Conservation (phyloP, 2,113 vertebrate genomes). For the Pteruthius melanotis region DNA sequence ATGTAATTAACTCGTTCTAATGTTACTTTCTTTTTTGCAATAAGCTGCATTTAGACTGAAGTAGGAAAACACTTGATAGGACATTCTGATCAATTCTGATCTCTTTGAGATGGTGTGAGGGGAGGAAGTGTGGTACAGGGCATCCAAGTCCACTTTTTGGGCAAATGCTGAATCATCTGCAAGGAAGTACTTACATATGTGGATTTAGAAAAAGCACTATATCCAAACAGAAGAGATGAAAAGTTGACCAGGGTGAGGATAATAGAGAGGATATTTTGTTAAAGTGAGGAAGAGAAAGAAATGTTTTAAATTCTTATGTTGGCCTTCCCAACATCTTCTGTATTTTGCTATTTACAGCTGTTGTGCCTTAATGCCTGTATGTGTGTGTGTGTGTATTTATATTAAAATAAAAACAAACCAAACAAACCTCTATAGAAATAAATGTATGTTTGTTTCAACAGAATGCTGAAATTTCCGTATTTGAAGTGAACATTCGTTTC, state of each 20-base stretch:
- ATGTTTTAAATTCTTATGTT: not conserved
- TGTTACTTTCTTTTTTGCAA: not conserved
- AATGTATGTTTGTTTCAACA: constrained; percentile 67
- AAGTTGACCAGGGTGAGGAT: not conserved
- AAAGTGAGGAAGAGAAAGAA: not conserved
- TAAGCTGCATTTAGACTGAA: not conserved
- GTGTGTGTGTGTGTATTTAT: rapidly evolving
- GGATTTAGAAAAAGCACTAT: not conserved
- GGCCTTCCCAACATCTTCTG: not conserved
- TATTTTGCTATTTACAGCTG: not conserved
- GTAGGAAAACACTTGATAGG: not conserved
- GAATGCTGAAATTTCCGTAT: constrained; percentile 96
- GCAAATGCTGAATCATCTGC: not conserved
- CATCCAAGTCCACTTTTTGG: not conserved
- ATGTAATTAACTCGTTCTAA: not conserved
- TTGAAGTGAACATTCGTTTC: constrained; percentile 98
- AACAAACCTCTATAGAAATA: not conserved
- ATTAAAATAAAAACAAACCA: not conserved
- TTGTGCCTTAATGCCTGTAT: not conserved
- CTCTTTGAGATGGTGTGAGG: not conserved
- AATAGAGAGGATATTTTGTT: not conserved
- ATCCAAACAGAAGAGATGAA: not conserved
- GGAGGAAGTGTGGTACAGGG: too few relatives aligned
- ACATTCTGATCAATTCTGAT: not conserved
- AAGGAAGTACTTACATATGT: not conserved